Base-by-base conservation (phyloP, 2,113 vertebrate genomes). In the Excalfactoria chinensis region DNA sequence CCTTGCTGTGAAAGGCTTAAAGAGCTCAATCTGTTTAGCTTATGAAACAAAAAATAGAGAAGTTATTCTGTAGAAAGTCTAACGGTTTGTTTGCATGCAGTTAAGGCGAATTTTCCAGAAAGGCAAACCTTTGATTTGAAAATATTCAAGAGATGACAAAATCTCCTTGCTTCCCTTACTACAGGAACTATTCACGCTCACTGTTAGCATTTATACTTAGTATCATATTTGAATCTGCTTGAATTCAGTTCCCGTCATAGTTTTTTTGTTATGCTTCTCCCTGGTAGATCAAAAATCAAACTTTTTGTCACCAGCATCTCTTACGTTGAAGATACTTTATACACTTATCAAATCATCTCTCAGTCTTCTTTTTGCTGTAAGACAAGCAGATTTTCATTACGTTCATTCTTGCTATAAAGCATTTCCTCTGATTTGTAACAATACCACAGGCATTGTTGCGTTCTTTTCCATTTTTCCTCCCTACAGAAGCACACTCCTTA, bases 21-120 rank as follows among this genome's bases (percentile, higher is more conserved):
- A 93, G 73, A 94, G 76, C 93, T 94, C 88, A 82, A 84, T 93
- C 62, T 92, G 69, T 69, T 88, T 62, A 66, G 70, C 11, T 93
- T 75, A 66, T 44, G 53, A 75, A 93, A 92, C 56, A 94, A 69
- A 90, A 93, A 88, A 75, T 13, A 74, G 35, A 84, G 40, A 77
- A 88, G 62, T 44, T 66, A 35, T 74, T 26, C 80, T 58, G 44
- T 22, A 69, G 72, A 74, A 93, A 91, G 72, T 55, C 64, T 34
- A 89, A 77, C 34, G 70, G 60, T 26, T 44, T 37, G 26, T 53
- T 84, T 84, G 48, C 35, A 71, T 20, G 34, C 40, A 86, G 80
- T 60, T 84, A 40, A 74, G 18, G 18, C 0, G 6, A 90, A 90
- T 86, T 4, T 88, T 93, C 66, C 73, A 88, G 88, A 90, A 86